These are phyloP conservation scores for Saccostrea glomerata DNA, from an alignment of 1,140 invertebrate genomes.

Conservation along the genomic window DNA sequence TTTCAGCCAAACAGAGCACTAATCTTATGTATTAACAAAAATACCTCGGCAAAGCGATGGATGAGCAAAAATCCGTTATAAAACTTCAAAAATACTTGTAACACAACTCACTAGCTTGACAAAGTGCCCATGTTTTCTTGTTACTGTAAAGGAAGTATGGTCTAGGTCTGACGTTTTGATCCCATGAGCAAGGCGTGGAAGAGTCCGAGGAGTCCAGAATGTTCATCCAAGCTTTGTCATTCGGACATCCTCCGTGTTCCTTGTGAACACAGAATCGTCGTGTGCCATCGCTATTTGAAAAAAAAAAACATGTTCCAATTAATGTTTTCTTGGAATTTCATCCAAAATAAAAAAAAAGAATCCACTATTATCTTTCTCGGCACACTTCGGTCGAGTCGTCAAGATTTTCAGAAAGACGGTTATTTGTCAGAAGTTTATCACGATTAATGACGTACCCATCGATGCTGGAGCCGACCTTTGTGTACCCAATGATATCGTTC, in stretches of 20 bases:
- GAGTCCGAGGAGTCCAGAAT: slow-evolving; percentile 46
- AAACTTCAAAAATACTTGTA: background rate
- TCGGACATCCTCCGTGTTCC: slow-evolving; percentile 51
- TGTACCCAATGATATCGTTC: slow-evolving; percentile 41
- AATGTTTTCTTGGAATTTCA: too few relatives aligned
- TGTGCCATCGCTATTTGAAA: slow-evolving; percentile 38
- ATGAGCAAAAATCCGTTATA: too few relatives aligned
- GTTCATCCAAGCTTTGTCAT: slow-evolving; percentile 57
- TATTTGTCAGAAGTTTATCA: too few relatives aligned
- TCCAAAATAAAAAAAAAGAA: too few relatives aligned
- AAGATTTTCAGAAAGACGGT: too few relatives aligned
- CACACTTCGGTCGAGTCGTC: too few relatives aligned
- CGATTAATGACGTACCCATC: slow-evolving; percentile 32
- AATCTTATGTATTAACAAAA: background rate
- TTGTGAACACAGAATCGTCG: slow-evolving; percentile 49
- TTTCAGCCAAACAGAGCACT: background rate
- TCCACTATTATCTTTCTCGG: too few relatives aligned
- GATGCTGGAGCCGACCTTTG: slow-evolving; percentile 43
- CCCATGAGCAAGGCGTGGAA: slow-evolving; percentile 44
- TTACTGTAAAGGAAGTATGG: slow-evolving; percentile 57
- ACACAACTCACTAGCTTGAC: background rate
- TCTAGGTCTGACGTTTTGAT: slow-evolving; percentile 46
- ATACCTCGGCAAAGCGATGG: too few relatives aligned
- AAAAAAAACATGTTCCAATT: too few relatives aligned
- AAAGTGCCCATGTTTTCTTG: slow-evolving; percentile 12